Base-by-base conservation (phyloP, 2,113 vertebrate species). In the Varanus salvator region DNA sequence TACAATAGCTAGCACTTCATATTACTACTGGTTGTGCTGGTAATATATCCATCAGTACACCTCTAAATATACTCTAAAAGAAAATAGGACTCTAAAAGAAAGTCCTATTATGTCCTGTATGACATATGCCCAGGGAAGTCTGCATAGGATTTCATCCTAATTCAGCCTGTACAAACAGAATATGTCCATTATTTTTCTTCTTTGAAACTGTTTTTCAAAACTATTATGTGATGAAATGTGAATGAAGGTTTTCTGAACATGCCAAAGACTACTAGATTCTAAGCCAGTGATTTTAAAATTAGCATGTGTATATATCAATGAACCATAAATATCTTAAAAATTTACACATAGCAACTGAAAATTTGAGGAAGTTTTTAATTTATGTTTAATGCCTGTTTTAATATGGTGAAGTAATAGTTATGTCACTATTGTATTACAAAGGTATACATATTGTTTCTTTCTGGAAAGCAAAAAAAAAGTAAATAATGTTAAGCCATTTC, bases 1-100 rank as follows among this genome's bases (percentile, higher is more conserved):
- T 54, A 54, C 96, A 89, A 88, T 94, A 96, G 92, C 94, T 96
- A 93, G 91, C 95, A 92, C 96, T 95, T 97, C 90, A 84, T 94
- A 84, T 97, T 97, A 93, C 96, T 97, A 94, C 92, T 97, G 92
- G 85, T 96, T 95, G 68, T 92, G 91, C 97, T 94, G 96, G 97
- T 95, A 82, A 85, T 92, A 91, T 94, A 90, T 94, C 85, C 94
- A 94, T 29, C 31, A 76, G 4, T 44, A 76, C 14, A 76, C 6
- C 44, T 38, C 23, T 78, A 9, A 50, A 29, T 25, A 44, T 44
- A 23, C 25, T 27, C 29, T 44, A 44, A 44, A 44, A 44, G 38
- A 44, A 44, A 44, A 44, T 44, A 44, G 38, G 38, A 68, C n/a
- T 38, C 25, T 44, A 31, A 29, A 80, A 52, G 50, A 54, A 80